These are phyloP conservation scores for Acanthosepion lycidas DNA, from an alignment of 2,888 invertebrate species.

Conservation along the genomic window DNA sequence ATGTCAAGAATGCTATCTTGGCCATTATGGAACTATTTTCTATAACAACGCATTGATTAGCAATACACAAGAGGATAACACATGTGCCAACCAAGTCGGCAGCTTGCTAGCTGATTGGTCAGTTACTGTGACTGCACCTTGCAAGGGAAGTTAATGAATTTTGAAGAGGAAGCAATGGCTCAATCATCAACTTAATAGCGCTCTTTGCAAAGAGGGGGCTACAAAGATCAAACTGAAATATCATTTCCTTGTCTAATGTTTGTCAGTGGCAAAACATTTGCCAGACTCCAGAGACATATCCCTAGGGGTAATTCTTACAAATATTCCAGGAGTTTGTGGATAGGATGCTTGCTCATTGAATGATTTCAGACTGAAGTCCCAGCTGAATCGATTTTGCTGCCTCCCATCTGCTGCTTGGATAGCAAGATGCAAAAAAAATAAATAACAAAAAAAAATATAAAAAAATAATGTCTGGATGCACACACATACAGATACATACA, in stretches of 20 bases:
- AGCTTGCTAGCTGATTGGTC: background rate
- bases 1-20: background rate
- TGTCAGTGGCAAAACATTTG: background rate
- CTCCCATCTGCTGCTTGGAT: background rate
- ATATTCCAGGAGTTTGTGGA: background rate
- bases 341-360: background rate
- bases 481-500: too few species aligned
- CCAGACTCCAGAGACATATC: background rate
- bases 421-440: background rate
- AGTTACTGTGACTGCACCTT: background rate
- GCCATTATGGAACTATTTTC: background rate
- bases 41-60: background rate
- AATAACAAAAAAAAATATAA: too few species aligned
- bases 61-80: background rate
- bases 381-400: background rate
- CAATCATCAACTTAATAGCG: background rate
- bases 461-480: too few species aligned
- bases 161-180: background rate
- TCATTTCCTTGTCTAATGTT: background rate
- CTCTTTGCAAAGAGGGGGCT: background rate
- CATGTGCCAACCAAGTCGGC: background rate
- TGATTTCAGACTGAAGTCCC: background rate
- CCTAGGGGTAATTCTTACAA: background rate
- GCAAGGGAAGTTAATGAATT: background rate
- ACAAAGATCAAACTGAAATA: background rate